These are phyloP conservation scores for Cheirogaleus major DNA, from an alignment of 2,797 vertebrate genomes.

Conservation along the genomic window DNA sequence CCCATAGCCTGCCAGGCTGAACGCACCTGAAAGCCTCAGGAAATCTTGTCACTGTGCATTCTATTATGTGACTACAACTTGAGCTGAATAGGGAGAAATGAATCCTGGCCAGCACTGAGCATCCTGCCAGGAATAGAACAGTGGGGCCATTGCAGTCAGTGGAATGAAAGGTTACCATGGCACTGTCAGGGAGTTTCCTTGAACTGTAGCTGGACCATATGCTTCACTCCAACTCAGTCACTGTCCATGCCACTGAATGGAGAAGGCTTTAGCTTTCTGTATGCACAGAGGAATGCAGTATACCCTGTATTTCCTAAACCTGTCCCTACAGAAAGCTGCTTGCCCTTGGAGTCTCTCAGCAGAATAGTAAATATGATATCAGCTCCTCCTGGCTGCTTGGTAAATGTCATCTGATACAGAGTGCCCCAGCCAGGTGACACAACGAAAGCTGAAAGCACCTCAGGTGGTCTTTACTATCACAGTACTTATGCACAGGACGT, in stretches of 20 bases:
- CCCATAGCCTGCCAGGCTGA: background rate
- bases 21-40: constrained; percentile 51
- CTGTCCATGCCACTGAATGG: background rate
- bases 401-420: background rate
- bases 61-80: constrained; percentile 63
- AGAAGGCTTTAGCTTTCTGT: background rate
- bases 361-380: background rate
- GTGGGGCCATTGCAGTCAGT: background rate
- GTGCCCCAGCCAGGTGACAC: background rate
- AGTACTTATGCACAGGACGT: background rate
- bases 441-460: background rate
- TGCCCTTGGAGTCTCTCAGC: background rate
- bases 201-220: background rate
- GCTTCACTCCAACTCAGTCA: background rate
- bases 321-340: background rate
- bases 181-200: background rate
- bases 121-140: constrained; percentile 54
- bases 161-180: constrained; percentile 35
- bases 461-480: background rate
- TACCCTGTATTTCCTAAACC: background rate
- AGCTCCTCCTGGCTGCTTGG: background rate
- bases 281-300: background rate
- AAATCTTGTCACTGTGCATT: constrained; percentile 71
- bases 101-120: constrained; percentile 38
- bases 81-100: constrained; percentile 59